Evolutionary conservation across 2,888 invertebrate genomes (phyloP), one percentile per base, ranked within the genome.

Genomic region (Pandemis heparana): DNA sequence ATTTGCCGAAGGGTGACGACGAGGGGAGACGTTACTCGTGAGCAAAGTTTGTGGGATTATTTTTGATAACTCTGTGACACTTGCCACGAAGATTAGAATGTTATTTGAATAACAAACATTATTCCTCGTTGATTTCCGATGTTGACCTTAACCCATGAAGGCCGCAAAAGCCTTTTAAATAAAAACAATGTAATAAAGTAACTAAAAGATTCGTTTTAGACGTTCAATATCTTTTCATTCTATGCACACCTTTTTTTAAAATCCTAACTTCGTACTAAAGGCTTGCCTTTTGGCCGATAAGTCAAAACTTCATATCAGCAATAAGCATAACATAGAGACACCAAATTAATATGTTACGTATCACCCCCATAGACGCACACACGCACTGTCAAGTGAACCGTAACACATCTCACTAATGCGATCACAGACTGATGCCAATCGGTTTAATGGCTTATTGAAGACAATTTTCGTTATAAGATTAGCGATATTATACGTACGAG

Each of bases 401-500:
- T 74, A 69, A 70, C 39, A 53, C 78, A 81, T 83, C 82, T 81
- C 79, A 78, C 80, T 83, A 83, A 85, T 80, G 78, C 81, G 81
- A 81, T 81, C 78, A 76, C 46, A 73, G 79, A 70, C 82, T 79
- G 74, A 77, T 78, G 77, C 76, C 76, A 77, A 77, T 77, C 75
- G 77, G 79, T 82, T 83, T 82, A 79, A 81, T 79, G 82, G 77
- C 70, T 78, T 77, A 78, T 77, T 80, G 77, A 73, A 74, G 75
- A 77, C 76, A 69, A 72, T 76, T 76, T 76, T 70, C 63, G 61
- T 75, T 75, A 67, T 65, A 60, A 74, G 62, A 71, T 77, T 74
- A 75, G 62, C 16, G 61, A 61, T 39, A 71, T 71, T 64, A 12
- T 23, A 71, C 60, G 61, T 48, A 53, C 59, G 60, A 32, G 43